Evolutionary conservation across 2,113 vertebrate species (phyloP).

Genomic region (Aplodontia rufa): DNA sequence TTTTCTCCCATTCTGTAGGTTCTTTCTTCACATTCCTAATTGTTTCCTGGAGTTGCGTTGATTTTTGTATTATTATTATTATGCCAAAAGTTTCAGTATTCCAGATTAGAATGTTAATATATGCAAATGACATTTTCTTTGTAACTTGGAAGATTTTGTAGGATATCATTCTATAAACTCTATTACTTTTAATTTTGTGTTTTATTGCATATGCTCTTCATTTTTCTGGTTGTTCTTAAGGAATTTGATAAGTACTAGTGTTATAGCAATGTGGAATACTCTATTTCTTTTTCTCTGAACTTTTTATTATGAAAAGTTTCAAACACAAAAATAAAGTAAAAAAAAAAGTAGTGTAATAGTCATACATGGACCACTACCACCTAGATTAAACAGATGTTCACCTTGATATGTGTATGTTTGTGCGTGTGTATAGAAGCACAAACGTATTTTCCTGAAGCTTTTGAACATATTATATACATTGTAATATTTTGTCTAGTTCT

Average conservation of each 20-base stretch:
- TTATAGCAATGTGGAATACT: neutral
- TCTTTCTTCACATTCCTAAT: no score
- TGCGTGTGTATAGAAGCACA: neutral
- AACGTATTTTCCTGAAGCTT: neutral
- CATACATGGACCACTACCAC: neutral
- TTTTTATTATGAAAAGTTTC: slow-evolving; percentile 1
- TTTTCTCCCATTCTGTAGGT: no score
- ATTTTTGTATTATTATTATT: neutral
- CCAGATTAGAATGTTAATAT: neutral
- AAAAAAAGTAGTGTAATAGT: neutral
- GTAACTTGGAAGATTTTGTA: neutral
- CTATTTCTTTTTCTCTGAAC: neutral
- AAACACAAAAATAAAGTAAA: neutral
- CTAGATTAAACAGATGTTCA: neutral
- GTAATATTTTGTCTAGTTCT: neutral
- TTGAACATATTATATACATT: neutral
- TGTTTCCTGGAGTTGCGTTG: neutral
- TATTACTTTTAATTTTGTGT: neutral
- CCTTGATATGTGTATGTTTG: neutral
- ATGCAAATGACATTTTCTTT: neutral
- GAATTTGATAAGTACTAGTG: neutral
- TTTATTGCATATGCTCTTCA: neutral
- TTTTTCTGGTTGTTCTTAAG: neutral
- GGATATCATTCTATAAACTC: neutral
- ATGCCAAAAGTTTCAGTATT: neutral